phyloP scores from a whole-genome alignment of 2,797 vertebrate genomes.

The Myoxocephalus aenaeus region DNA sequence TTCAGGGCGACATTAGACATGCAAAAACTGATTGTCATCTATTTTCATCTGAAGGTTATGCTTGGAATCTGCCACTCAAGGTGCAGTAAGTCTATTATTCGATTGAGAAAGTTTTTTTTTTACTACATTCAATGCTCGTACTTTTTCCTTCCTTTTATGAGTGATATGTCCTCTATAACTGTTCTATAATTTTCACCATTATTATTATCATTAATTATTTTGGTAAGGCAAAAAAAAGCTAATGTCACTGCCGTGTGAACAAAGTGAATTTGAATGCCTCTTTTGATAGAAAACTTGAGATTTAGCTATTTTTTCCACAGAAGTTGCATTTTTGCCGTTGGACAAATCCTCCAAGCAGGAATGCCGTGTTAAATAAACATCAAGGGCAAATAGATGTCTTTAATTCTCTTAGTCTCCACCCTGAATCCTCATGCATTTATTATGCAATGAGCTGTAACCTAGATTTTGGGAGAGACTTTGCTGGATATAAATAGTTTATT shows the following conservation, averaged over 20 bases:
- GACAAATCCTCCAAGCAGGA: constrained; percentile 36
- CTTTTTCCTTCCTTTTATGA: not conserved
- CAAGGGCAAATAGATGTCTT: constrained; percentile 60
- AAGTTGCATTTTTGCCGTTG: constrained; percentile 30
- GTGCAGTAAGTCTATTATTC: not conserved
- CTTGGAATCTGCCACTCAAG: constrained; percentile 2
- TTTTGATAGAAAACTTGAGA: constrained; percentile 5
- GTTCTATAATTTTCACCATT: not conserved
- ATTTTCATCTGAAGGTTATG: not conserved
- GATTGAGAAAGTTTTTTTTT: not conserved
- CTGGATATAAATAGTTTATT: not conserved
- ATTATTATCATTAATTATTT: too few relatives aligned
- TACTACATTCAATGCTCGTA: not conserved
- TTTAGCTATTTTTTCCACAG: constrained; percentile 15
- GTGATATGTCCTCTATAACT: not conserved
- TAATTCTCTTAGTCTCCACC: constrained; percentile 49
- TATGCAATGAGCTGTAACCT: constrained; percentile 51
- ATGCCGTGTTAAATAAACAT: constrained; percentile 56
- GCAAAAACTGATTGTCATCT: not conserved
- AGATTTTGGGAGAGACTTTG: constrained; percentile 31
- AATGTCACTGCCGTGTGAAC: constrained; percentile 18
- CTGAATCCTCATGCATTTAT: constrained; percentile 51
- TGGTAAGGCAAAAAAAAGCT: not conserved
- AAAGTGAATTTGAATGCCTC: not conserved
- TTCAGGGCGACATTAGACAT: not conserved